Evolutionary conservation across 2,113 vertebrate genomes (phyloP).

Genomic region (Thamnaconus septentrionalis): DNA sequence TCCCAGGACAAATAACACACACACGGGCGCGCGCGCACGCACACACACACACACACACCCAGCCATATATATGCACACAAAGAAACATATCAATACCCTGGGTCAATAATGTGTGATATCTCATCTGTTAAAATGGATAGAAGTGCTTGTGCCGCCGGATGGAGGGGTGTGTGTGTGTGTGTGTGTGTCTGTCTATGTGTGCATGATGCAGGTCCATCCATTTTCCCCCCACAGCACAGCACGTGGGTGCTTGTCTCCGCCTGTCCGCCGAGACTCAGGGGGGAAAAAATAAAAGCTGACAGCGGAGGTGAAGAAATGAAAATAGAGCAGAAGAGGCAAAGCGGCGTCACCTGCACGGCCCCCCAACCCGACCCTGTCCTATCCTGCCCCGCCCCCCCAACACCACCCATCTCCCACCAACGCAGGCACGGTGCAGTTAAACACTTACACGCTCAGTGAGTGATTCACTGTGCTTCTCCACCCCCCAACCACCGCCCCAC

Average conservation of each 20-base stretch:
- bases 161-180: neutral
- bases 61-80: no score
- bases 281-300: constrained; percentile 9
- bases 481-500: neutral
- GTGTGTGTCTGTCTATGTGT: no score
- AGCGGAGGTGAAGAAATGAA: constrained; percentile 15
- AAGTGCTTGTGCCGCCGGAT: constrained; percentile 11
- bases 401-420: constrained; percentile 54
- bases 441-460: constrained; percentile 58
- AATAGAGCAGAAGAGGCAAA: constrained; percentile 23
- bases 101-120: constrained; percentile 55
- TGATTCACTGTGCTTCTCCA: constrained; percentile 42
- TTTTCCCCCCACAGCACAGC: no score
- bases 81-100: constrained; percentile 46
- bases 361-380: no score
- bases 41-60: constrained; percentile 25
- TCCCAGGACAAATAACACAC: constrained; percentile 48
- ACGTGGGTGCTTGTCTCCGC: no score
- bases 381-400: constrained; percentile 24
- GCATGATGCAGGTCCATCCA: no score
- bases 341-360: constrained; percentile 31
- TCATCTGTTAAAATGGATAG: constrained; percentile 46
- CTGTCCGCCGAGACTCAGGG: neutral
- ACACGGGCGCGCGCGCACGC: constrained; percentile 23
- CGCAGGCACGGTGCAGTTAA: constrained; percentile 60